Evolutionary conservation across 2,113 vertebrate species (phyloP), one percentile per base, ranked within the genome.

Genomic region (Brevimyrus niger): DNA sequence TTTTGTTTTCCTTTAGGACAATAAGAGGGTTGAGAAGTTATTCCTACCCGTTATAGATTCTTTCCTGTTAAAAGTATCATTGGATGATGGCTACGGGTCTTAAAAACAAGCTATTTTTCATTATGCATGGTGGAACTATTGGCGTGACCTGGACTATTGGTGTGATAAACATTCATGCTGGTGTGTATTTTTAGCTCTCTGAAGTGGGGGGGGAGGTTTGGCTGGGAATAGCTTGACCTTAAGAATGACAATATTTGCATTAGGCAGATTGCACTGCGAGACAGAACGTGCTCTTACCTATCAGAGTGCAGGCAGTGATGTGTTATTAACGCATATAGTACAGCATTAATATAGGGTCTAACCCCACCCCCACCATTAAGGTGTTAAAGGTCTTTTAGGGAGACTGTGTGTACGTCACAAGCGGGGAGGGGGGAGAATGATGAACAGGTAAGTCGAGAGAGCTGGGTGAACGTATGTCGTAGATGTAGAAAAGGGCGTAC

Each of bases 171-270:
- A 80, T 80, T 42, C 31, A 15, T 42, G 44, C 19, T 21, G 38
- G 42, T 84, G 82, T n/a, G 82, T 84, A 84, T 84, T 46, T 84
- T 84, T 84, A 84, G 82, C 82, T 44, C 42, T 44, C 82, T 84
- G 82, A 13, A 10, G 27, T 82, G 76, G 42, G 82, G 82, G 82
- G 19, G 19, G 69, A n/a, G 69, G 27, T 38, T 5, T 2, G 13
- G 5, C 82, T 46, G 44, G 82, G 44, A 47, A 84, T 23, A 47
- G 82, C 19, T 23, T 84, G 44, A 84, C 82, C 82, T 84, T 84
- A 84, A 47, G 82, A 44, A 84, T 84, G 42, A 84, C 82, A 84
- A 84, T 84, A 46, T 84, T 84, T 84, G 44, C 42, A 46, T 47
- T 84, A 23, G 44, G 82, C 23, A 23, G 21, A 38, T 35, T 80